Conservation (phyloP, 2,797 vertebrate species). For the Epinephelus awoara region DNA sequence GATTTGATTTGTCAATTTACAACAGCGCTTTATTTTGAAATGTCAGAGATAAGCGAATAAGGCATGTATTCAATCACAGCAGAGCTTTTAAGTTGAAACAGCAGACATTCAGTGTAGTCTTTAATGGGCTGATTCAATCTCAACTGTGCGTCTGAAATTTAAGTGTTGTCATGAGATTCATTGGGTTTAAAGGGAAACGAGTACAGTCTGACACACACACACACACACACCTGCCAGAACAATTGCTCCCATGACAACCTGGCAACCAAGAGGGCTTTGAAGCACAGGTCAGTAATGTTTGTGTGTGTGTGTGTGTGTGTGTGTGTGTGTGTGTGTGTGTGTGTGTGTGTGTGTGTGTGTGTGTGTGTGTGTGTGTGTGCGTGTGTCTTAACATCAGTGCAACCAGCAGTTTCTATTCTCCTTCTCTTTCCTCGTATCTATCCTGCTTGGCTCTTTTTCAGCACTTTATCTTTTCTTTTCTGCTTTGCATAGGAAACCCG, state of each 20-base stretch:
- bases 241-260: constrained; percentile 79
- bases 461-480: constrained; percentile 3
- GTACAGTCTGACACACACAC: constrained; percentile 9
- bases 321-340: constrained; percentile 28
- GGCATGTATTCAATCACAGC: not conserved
- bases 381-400: constrained; percentile 19
- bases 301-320: constrained; percentile 17
- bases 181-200: constrained; percentile 19
- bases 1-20: constrained; percentile 15
- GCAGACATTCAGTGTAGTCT: constrained; percentile 11
- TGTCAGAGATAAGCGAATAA: constrained; percentile 13
- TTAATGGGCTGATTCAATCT: constrained; percentile 35
- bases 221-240: constrained; percentile 50
- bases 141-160: constrained; percentile 10
- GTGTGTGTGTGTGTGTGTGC: constrained; percentile 27
- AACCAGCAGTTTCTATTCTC: constrained; percentile 21
- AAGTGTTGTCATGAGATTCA: constrained; percentile 49
- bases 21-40: constrained; percentile 43
- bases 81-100: constrained; percentile 54
- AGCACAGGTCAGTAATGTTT: constrained; percentile 53
- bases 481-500: constrained; percentile 57
- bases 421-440: not conserved
- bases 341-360: constrained; percentile 22
- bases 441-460: not conserved
- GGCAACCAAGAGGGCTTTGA: constrained; percentile 66